A percentile compares a stretch with the other conserved stretches of the same genome.
Evolutionary conservation across 2,888 invertebrate species (phyloP).

Genomic region (Lepidocyrtinus sp.): DNA sequence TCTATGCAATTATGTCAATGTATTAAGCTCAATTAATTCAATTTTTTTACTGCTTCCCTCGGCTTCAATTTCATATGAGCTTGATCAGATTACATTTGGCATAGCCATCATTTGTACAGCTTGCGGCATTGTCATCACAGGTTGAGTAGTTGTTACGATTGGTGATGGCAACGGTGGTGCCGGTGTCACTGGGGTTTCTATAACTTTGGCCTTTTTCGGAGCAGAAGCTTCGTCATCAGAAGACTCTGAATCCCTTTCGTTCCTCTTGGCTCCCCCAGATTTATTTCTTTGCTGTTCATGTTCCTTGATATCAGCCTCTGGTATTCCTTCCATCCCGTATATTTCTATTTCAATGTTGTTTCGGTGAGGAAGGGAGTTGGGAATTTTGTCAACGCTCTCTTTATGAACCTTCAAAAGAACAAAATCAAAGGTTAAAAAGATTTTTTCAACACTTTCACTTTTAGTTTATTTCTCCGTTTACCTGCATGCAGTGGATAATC

Average conservation of each 20-base stretch:
- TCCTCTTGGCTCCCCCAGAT: constrained; percentile 59
- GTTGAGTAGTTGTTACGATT: constrained; percentile 34
- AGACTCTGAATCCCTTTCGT: constrained; percentile 65
- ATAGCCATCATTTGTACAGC: constrained; percentile 51
- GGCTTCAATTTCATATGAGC: no score
- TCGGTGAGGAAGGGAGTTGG: constrained; percentile 96
- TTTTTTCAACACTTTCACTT: not conserved
- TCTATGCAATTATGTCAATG: no score
- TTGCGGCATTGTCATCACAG: constrained; percentile 59
- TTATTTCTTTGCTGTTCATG: constrained; percentile 87
- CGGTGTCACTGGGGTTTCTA: constrained; percentile 35
- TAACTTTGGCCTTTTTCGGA: constrained; percentile 60
- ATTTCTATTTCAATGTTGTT: constrained; percentile 99
- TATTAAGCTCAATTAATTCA: no score
- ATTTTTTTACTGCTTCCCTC: no score
- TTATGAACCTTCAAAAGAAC: constrained; percentile 92
- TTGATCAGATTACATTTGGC: constrained; percentile 50
- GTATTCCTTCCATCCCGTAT: constrained; percentile 99
- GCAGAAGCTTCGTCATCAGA: constrained; percentile 69
- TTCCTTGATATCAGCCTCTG: constrained; percentile 92
- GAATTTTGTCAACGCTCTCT: constrained; percentile 99
- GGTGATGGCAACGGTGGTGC: no score
- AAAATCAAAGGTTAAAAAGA: not conserved
- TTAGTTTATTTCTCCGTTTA: constrained; percentile 71
- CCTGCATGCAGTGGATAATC: constrained; percentile 99